Percentiles rank a stretch among this genome's conserved stretches.
phyloP scores from a whole-genome alignment of 2,888 invertebrate species.

The Plebejus anna region DNA sequence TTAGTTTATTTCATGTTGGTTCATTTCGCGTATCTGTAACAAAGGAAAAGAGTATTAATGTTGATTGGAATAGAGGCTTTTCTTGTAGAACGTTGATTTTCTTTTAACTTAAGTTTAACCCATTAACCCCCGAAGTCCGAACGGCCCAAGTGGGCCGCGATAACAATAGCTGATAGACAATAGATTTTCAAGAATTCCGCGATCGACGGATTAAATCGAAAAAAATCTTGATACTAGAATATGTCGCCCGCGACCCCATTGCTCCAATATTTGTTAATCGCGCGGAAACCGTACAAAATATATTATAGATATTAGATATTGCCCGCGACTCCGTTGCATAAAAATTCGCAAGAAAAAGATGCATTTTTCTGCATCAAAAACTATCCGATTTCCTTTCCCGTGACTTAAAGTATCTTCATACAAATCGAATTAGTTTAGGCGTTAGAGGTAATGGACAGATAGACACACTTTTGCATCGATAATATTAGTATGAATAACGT shows the following conservation, averaged over 20 bases:
- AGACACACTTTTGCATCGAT: neutral
- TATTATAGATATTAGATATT: too few relatives aligned
- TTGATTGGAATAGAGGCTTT: neutral
- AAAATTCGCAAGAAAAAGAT: neutral
- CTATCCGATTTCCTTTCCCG: neutral
- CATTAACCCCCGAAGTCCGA: too few relatives aligned
- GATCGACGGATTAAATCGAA: neutral
- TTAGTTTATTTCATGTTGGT: constrained; percentile 53
- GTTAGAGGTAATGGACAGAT: neutral
- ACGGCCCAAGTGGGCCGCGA: too few relatives aligned
- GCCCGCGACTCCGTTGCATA: too few relatives aligned
- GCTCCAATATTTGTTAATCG: neutral
- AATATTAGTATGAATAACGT: neutral
- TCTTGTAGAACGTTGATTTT: neutral
- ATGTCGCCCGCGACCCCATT: too few relatives aligned
- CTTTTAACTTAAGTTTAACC: neutral
- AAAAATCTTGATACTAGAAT: neutral
- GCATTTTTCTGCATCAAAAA: neutral
- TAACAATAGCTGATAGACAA: too few relatives aligned
- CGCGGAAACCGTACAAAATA: neutral
- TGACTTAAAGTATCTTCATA: neutral
- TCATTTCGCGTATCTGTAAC: constrained; percentile 53
- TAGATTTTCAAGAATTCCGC: too few relatives aligned
- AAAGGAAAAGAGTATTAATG: constrained; percentile 38
- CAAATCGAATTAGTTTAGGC: neutral